Conservation (phyloP, 2,888 invertebrate species). For the Acanthopleura granulata region DNA sequence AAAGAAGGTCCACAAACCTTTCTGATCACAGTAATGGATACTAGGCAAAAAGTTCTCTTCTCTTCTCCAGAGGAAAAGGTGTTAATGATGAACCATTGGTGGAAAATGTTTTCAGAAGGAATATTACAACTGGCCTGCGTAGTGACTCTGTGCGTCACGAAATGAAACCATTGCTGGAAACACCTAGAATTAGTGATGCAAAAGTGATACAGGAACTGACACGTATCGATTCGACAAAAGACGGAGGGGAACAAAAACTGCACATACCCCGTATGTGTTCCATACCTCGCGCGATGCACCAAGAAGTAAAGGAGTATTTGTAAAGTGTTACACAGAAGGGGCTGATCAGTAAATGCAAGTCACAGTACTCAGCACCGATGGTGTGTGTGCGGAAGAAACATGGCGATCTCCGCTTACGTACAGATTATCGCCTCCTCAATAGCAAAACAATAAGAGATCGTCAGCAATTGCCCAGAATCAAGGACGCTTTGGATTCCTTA, state of each 20-base stretch:
- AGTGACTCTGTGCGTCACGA: neutral
- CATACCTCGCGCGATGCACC: neutral
- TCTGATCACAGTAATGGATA: neutral
- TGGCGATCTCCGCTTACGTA: conserved; percentile 17
- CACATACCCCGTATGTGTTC: neutral
- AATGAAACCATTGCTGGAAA: conserved; percentile 7
- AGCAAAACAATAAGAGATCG: neutral
- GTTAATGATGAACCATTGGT: neutral
- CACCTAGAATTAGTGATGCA: neutral
- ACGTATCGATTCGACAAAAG: neutral
- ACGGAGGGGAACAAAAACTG: neutral
- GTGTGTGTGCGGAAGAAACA: conserved; percentile 23
- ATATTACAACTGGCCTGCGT: neutral
- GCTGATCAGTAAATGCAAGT: conserved; percentile 12
- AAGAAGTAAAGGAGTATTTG: conserved; percentile 12
- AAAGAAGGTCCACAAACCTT: conserved; percentile 5
- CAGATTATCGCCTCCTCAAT: conserved; percentile 20
- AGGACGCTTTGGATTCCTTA: neutral
- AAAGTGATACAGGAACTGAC: neutral
- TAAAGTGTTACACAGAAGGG: neutral
- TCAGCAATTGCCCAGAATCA: conserved; percentile 5
- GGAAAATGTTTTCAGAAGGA: neutral
- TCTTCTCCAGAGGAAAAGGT: neutral
- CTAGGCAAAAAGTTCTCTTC: neutral
- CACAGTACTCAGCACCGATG: conserved; percentile 15